Evolutionary conservation across 2,888 invertebrate species (phyloP).

Genomic region (Barypeithes pellucidus): DNA sequence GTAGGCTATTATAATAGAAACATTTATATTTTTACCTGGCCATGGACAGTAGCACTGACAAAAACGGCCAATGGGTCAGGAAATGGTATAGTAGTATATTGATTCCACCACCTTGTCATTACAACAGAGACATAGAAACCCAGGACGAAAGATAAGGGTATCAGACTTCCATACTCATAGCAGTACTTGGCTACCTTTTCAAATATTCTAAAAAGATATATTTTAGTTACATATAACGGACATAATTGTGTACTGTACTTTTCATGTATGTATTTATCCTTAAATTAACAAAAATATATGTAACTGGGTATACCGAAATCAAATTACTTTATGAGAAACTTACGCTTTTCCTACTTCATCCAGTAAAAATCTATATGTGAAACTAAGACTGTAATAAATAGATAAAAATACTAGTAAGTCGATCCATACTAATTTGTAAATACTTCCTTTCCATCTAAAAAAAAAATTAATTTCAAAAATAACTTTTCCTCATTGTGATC

Average conservation of each 20-base stretch:
- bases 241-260: no score
- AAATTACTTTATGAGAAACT: slow-evolving; percentile 17
- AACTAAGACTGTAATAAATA: slow-evolving; percentile 85
- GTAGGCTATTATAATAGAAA: no score
- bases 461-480: no score
- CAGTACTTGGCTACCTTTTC: slow-evolving; percentile 90
- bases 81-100: slow-evolving; percentile 88
- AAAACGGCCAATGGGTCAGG: slow-evolving; percentile 91
- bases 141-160: slow-evolving; percentile 93
- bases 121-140: slow-evolving; percentile 96
- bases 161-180: slow-evolving; percentile 88
- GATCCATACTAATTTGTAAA: slow-evolving; percentile 95
- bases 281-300: no score
- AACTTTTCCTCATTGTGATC: no score
- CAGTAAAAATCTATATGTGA: slow-evolving; percentile 83
- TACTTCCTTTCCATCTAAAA: slow-evolving; percentile 92
- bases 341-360: slow-evolving; percentile 75
- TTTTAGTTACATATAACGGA: no score
- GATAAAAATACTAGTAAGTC: slow-evolving; percentile 87
- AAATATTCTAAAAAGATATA: slow-evolving; percentile 78
- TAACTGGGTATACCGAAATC: not conserved
- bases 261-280: no score
- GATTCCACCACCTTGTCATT: slow-evolving; percentile 94
- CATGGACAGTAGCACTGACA: slow-evolving; percentile 87
- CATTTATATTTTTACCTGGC: slow-evolving; percentile 75